A percentile compares a stretch with the other conserved stretches of the same genome.
These are phyloP conservation scores for Capromys pilorides DNA, from an alignment of 2,797 vertebrate species.

Conservation along the genomic window DNA sequence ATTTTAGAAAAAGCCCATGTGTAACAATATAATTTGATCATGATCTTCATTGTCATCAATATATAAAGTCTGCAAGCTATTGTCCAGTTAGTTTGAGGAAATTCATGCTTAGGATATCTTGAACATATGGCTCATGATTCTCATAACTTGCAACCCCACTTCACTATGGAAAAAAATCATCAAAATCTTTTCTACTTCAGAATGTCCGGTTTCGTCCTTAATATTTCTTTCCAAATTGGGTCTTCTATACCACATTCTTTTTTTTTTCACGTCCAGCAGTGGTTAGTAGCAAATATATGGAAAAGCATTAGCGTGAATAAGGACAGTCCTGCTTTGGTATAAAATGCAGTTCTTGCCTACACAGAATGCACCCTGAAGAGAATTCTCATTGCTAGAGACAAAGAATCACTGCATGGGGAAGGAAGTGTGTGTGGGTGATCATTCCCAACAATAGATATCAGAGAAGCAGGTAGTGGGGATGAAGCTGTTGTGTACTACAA, in stretches of 20 bases:
- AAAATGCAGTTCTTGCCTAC: not conserved
- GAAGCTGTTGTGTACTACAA: not conserved
- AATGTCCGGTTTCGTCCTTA: not conserved
- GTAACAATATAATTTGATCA: not conserved
- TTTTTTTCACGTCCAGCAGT: not conserved
- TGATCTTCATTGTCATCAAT: not conserved
- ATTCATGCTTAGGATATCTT: not conserved
- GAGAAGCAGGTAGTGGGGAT: not conserved
- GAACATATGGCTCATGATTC: not conserved
- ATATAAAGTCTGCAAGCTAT: not conserved
- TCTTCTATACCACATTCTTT: no score
- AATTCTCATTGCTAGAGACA: not conserved
- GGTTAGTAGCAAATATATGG: not conserved
- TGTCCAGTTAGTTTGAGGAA: not conserved
- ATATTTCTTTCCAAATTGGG: not conserved
- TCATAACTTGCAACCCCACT: not conserved
- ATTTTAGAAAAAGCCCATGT: not conserved
- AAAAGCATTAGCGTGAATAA: not conserved
- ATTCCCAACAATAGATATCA: not conserved
- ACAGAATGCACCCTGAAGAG: not conserved
- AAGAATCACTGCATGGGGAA: not conserved
- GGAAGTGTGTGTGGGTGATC: not conserved
- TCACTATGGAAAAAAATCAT: not conserved
- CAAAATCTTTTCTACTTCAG: not conserved
- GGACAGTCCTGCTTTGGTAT: not conserved